Base-by-base conservation (phyloP, 2,113 vertebrate species). In the Xyrauchen texanus region DNA sequence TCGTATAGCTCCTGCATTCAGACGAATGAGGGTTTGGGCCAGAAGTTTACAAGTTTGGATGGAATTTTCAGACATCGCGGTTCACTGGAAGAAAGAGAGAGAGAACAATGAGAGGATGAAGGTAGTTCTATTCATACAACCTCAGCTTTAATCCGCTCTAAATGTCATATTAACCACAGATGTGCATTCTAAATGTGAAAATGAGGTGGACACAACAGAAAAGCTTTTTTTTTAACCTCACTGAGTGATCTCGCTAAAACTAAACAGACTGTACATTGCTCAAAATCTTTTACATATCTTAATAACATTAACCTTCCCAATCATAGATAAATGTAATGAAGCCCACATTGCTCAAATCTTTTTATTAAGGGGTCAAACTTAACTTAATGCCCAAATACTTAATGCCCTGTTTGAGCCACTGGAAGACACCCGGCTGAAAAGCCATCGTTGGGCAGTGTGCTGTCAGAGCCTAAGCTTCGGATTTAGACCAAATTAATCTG, bases 11-110 rank as follows among this genome's bases (percentile, higher is more conserved):
- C 52, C 52, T 60, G 66, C 16, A 15, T 66, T 65, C 51, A 57
- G 68, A 44, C 77, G 16, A 61, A 62, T 49, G 16, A 34, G 2
- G 71, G 69, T 57, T 70, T 79, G 76, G 66, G 57, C 53, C 4
- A 13, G 58, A 51, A 70, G 52, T 84, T 84, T 84, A 82, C 42
- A 6, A 75, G 76, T 76, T 84, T 81, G 76, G 76, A 81, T 78
- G 52, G 67, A 81, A 79, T 51, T 5, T 71, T 55, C 52, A 13
- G 53, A 63, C 66, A 71, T 55, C 55, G 42, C 52, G 70, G 76
- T 70, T 84, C 79, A 81, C 65, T 71, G 83, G 69, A 53, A 46
- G 46, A 72, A 51, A 72, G 58, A 61, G 44, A 62, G 57, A 60
- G 47, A 8, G 7, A 10, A 49, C 42, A 4, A 7, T 6, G 4